Evolutionary conservation across 2,888 invertebrate species (phyloP), one percentile per base, ranked within the genome.

Genomic region (Lottia scabra): DNA sequence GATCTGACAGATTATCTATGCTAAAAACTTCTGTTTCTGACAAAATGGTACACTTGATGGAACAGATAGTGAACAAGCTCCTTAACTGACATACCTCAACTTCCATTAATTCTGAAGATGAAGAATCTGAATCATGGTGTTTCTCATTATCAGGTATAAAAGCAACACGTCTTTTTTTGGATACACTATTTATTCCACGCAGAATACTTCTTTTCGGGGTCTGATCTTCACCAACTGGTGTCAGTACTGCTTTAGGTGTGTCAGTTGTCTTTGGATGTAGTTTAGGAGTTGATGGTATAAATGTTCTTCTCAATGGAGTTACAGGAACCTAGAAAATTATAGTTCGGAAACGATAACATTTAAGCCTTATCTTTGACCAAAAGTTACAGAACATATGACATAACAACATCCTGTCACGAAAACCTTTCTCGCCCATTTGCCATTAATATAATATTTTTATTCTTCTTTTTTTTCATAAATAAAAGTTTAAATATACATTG

Each of bases 41-140:
- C 10, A 5, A 2, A 8, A 38, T n/a, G n/a, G n/a, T n/a, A n/a
- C n/a, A n/a, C n/a, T n/a, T n/a, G n/a, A n/a, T n/a, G n/a, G n/a
- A n/a, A n/a, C n/a, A n/a, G n/a, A n/a, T n/a, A n/a, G n/a, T n/a
- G n/a, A n/a, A n/a, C n/a, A n/a, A n/a, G n/a, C n/a, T n/a, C 10
- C 8, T 38, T 38, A 38, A 4, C 5, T 8, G 38, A 67, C 75
- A 56, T 76, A 85, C 85, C 78, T 84, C 83, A n/a, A 84, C 70
- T 76, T 85, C 85, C 83, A 85, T 82, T 13, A 84, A 74, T 70
- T 83, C 83, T 68, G 81, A 82, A n/a, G 83, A 76, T n/a, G 81
- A 80, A 13, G 83, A 83, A 26, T 80, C 81, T 19, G 76, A 77
- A 66, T 75, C 80, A 48, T 74, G 65, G 15, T 77, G 76, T 48